Conservation (phyloP, 2,888 invertebrate species). For the Conistra vaccinii region DNA sequence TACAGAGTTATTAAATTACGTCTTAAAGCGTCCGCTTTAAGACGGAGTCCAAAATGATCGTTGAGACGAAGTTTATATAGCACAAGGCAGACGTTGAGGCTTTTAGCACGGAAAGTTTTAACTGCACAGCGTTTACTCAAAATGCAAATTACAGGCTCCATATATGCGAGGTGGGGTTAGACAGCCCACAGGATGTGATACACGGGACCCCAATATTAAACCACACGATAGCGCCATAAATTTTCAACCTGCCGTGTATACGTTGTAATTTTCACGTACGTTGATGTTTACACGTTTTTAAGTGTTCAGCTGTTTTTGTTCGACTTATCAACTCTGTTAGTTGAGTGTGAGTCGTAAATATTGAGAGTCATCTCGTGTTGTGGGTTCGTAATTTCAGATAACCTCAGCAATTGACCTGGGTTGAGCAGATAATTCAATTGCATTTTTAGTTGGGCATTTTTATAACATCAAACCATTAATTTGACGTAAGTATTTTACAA, state of each 20-base stretch:
- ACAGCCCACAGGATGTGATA: slow-evolving; percentile 84
- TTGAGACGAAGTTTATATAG: slow-evolving; percentile 77
- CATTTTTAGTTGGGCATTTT: not conserved
- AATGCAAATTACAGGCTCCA: slow-evolving; percentile 88
- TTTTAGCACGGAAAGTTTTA: slow-evolving; percentile 86
- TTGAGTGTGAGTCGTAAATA: slow-evolving; percentile 13
- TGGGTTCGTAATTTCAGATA: not conserved
- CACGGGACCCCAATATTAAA: slow-evolving; percentile 88
- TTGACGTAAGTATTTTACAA: not conserved
- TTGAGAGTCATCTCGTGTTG: slow-evolving; percentile 4
- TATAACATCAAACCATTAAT: not conserved
- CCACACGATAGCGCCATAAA: slow-evolving; percentile 87
- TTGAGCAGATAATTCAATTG: not conserved
- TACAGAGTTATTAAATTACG: slow-evolving; percentile 68
- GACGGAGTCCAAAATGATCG: slow-evolving; percentile 75
- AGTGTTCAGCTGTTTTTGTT: slow-evolving; percentile 66
- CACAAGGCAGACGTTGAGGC: slow-evolving; percentile 78
- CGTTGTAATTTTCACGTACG: slow-evolving; percentile 82
- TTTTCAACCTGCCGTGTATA: slow-evolving; percentile 81
- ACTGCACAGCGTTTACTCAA: slow-evolving; percentile 87
- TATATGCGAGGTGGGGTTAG: slow-evolving; percentile 79
- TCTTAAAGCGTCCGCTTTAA: slow-evolving; percentile 60
- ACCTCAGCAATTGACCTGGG: not conserved
- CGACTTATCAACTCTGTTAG: slow-evolving; percentile 55
- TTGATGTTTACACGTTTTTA: slow-evolving; percentile 82